Base-by-base conservation (phyloP, 2,888 invertebrate genomes). In the Asteroscopus sphinx region DNA sequence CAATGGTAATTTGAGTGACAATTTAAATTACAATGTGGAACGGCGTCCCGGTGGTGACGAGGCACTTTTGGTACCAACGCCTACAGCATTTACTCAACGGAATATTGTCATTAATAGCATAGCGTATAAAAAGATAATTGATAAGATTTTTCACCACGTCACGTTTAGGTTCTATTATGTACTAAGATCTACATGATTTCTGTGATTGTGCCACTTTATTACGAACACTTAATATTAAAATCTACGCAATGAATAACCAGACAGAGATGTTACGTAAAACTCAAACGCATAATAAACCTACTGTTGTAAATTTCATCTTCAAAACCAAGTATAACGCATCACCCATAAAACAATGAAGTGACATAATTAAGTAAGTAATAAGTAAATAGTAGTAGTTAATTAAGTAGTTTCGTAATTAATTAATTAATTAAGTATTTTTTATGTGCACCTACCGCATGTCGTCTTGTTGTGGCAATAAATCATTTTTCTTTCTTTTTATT, bases 1-100 rank as follows among this genome's bases (percentile, higher is more conserved):
- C 76, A 80, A 76, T 81, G 78, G 79, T 82, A 82, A 88, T 91
- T 91, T 90, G 88, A 91, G 93, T 92, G 88, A 90, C 86, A 88
- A 92, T 93, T 88, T 90, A 86, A 90, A 92, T 92, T 80, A 92
- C 90, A 92, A 91, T 92, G 79, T 79, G 76, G 80, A 68, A 81
- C 79, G 91, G 89, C 90, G 92, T 91, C 92, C 86, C 85, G 83
- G 82, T 76, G 85, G 79, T 93, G 93, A 93, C 90, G 67, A 68
- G 55, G 88, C 92, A 79, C 64, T 82, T 86, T 85, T 82, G 59
- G 61, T 74, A 74, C 77, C 80, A 79, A 81, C 84, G 83, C 79
- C 76, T 80, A 77, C 73, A 76, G 71, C 74, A 82, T 52, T 76
- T 83, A 82, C 80, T 79, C 39, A 86, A 82, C 80, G 72, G 59